A percentile compares a stretch with the other conserved stretches of the same genome.
phyloP scores from a whole-genome alignment of 2,113 vertebrate species.

The Chauna torquata region DNA sequence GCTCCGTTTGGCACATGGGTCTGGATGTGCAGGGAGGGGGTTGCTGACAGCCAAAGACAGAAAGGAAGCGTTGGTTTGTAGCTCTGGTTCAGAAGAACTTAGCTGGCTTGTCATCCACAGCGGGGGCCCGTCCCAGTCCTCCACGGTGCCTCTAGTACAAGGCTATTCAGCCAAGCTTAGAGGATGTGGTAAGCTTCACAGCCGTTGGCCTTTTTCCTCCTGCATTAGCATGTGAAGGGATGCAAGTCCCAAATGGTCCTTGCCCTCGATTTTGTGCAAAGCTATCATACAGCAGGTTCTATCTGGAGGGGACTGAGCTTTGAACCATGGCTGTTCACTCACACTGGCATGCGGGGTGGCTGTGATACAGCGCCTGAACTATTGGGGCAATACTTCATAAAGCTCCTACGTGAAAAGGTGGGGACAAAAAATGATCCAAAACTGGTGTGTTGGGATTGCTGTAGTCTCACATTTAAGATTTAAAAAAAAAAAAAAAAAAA shows the following conservation, averaged over 20 bases:
- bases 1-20: not conserved
- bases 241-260: not conserved
- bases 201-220: not conserved
- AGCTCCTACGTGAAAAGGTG: not conserved
- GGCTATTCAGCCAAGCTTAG: not conserved
- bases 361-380: not conserved
- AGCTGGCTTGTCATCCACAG: not conserved
- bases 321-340: not conserved
- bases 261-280: not conserved
- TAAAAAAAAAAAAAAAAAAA: not conserved
- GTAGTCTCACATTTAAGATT: not conserved
- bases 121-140: not conserved
- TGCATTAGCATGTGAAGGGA: not conserved
- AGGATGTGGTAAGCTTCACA: not conserved
- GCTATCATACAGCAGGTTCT: not conserved
- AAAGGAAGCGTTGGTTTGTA: not conserved
- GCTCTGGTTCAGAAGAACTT: not conserved
- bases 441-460: not conserved
- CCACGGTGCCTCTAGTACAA: rapidly evolving
- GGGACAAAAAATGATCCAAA: not conserved
- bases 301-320: not conserved
- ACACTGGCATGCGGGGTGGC: rapidly evolving
- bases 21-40: not conserved
- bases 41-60: not conserved
- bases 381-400: not conserved